Base-by-base conservation (phyloP, 2,113 vertebrate species). In the Mesocricetus auratus region DNA sequence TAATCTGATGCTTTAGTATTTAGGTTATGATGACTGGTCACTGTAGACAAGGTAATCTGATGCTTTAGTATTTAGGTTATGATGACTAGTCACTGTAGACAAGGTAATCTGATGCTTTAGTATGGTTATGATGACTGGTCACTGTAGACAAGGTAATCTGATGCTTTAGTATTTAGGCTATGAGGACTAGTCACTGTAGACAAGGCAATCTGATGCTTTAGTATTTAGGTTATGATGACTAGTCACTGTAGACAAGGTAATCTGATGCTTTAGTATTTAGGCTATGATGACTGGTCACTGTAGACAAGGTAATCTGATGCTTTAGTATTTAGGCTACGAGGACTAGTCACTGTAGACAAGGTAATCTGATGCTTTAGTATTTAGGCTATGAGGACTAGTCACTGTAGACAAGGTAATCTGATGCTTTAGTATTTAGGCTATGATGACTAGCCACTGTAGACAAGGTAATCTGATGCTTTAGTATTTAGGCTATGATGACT, bases 21-120 rank as follows among this genome's bases (percentile, higher is more conserved):
- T 88, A 92, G n/a, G 7, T 39, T 42, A 89, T 95, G 26, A 33
- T 92, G 60, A 62, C 22, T 24, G 22, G 60, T 24, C 21, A 62
- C 60, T 62, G 22, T 62, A 77, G n/a, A n/a, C n/a, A n/a, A n/a
- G n/a, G n/a, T n/a, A n/a, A n/a, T n/a, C n/a, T n/a, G n/a, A n/a
- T n/a, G n/a, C n/a, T n/a, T n/a, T n/a, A n/a, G n/a, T 64, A 16
- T 92, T 90, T 87, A 92, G 42, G 8, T 39, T 42, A 89, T 96
- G 31, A 31, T 92, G 50, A 9, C 50, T 53, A 11, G 50, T 53
- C 50, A 53, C 50, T 53, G 50, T 53, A 11, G n/a, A n/a, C n/a
- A n/a, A n/a, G n/a, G n/a, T n/a, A n/a, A n/a, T n/a, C n/a, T n/a
- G n/a, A n/a, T n/a, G n/a, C n/a, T n/a, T n/a, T n/a, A n/a, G n/a